Conservation (phyloP, 2,797 vertebrate genomes). For the Cyprinodon diabolis region DNA sequence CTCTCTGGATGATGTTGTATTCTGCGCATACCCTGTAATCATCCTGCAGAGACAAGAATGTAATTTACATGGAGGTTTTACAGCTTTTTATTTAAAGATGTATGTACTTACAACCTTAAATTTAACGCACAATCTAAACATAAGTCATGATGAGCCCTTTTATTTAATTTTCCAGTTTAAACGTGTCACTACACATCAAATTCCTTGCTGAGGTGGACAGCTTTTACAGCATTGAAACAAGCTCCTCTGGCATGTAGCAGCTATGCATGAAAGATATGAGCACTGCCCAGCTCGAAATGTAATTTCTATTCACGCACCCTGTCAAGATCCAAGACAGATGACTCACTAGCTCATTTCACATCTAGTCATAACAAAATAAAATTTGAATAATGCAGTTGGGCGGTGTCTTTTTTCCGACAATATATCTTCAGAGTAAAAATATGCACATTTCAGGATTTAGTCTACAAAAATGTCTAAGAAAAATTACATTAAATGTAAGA, state of each 20-base stretch:
- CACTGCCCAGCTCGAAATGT: conserved; percentile 52
- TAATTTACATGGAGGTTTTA: conserved; percentile 15
- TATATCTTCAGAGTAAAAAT: conserved; percentile 23
- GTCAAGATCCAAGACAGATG: conserved; percentile 59
- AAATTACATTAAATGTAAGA: conserved; percentile 18
- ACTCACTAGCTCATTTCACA: conserved; percentile 32
- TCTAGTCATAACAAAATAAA: conserved; percentile 51
- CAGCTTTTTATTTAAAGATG: background rate
- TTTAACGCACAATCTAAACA: background rate
- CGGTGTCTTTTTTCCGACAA: conserved; percentile 8
- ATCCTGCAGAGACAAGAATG: conserved; percentile 81
- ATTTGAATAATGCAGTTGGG: conserved; percentile 48
- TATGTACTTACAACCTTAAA: background rate
- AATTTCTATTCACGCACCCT: conserved; percentile 61
- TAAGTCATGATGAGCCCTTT: background rate
- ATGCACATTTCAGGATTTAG: conserved; percentile 15
- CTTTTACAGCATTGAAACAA: conserved; percentile 55
- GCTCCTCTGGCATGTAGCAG: conserved; percentile 64
- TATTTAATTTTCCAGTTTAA: conserved; percentile 23
- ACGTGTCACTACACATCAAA: conserved; percentile 48
- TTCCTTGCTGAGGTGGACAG: conserved; percentile 46
- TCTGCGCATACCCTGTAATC: conserved; percentile 95
- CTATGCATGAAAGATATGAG: conserved; percentile 60
- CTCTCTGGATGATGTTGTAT: conserved; percentile 92
- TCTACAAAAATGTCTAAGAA: conserved; percentile 9